A percentile compares a stretch with the other conserved stretches of the same genome.
These are phyloP conservation scores for Phengaris alcon DNA, from an alignment of 2,888 invertebrate genomes.

Conservation along the genomic window DNA sequence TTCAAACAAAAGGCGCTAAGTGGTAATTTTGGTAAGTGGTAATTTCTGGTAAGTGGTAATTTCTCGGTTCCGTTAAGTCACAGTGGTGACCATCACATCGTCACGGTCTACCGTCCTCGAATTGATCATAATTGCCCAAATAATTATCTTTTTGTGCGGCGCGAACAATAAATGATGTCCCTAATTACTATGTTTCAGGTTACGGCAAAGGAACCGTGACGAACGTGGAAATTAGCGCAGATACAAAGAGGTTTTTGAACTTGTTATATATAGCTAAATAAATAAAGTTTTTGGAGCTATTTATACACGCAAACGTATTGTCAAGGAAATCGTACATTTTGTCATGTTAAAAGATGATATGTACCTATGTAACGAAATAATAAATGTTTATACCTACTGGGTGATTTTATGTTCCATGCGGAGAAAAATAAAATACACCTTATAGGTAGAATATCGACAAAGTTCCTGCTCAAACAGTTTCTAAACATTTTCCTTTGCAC, in stretches of 20 bases:
- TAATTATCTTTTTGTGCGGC: conserved; percentile 23
- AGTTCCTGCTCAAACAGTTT: too few species aligned
- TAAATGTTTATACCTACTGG: too few species aligned
- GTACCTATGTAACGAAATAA: too few species aligned
- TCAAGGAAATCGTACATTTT: too few species aligned
- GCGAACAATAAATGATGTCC: conserved; percentile 21
- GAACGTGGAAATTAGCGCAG: neutral
- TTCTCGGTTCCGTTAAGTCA: conserved; percentile 14
- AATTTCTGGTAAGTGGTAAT: conserved; percentile 26
- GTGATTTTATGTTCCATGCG: too few species aligned
- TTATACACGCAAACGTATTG: too few species aligned
- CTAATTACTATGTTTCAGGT: conserved; percentile 20
- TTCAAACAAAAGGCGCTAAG: conserved; percentile 7
- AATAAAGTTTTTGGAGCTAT: too few species aligned
- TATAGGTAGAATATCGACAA: too few species aligned
- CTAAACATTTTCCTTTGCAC: too few species aligned
- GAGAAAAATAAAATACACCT: too few species aligned
- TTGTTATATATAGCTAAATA: neutral
- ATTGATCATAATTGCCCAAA: conserved; percentile 25
- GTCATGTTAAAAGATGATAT: too few species aligned
- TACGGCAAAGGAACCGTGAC: conserved; percentile 14
- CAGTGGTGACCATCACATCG: conserved; percentile 3
- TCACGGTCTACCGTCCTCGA: conserved; percentile 8
- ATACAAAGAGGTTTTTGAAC: neutral
- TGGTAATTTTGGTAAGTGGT: conserved; percentile 23